These are phyloP conservation scores for Sander vitreus DNA, from an alignment of 2,113 vertebrate species.

Conservation along the genomic window DNA sequence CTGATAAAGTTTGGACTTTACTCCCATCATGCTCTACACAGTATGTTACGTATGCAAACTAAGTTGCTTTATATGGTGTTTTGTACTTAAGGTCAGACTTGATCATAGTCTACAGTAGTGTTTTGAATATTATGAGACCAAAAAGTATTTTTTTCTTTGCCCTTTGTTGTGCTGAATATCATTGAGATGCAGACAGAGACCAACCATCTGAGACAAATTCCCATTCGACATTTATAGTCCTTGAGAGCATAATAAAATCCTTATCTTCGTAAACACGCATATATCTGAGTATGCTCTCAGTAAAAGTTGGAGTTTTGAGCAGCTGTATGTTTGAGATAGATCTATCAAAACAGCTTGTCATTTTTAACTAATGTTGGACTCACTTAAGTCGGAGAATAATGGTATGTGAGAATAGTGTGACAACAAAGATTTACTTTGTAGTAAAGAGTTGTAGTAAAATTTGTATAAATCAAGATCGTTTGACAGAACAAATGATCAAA, in stretches of 20 bases:
- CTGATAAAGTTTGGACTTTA: constrained; percentile 25
- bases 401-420: neutral
- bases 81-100: constrained; percentile 48
- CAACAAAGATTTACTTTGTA: constrained; percentile 17
- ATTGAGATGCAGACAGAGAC: constrained; percentile 74
- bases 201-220: constrained; percentile 65
- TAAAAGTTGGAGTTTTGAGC: constrained; percentile 55
- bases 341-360: constrained; percentile 50
- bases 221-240: constrained; percentile 72
- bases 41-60: constrained; percentile 7
- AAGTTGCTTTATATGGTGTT: constrained; percentile 15
- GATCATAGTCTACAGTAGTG: neutral
- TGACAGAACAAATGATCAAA: constrained; percentile 30
- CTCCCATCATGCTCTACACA: constrained; percentile 3
- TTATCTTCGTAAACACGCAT: constrained; percentile 73
- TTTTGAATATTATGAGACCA: constrained; percentile 16
- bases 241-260: constrained; percentile 76
- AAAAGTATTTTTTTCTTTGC: constrained; percentile 40
- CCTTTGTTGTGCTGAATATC: constrained; percentile 48
- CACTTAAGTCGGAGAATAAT: neutral
- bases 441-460: constrained; percentile 4
- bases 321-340: constrained; percentile 68
- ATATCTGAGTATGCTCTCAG: constrained; percentile 56
- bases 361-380: constrained; percentile 37
- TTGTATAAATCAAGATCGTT: constrained; percentile 9